Conservation (phyloP, 2,797 vertebrate genomes). For the Sebastes hopkinsi region DNA sequence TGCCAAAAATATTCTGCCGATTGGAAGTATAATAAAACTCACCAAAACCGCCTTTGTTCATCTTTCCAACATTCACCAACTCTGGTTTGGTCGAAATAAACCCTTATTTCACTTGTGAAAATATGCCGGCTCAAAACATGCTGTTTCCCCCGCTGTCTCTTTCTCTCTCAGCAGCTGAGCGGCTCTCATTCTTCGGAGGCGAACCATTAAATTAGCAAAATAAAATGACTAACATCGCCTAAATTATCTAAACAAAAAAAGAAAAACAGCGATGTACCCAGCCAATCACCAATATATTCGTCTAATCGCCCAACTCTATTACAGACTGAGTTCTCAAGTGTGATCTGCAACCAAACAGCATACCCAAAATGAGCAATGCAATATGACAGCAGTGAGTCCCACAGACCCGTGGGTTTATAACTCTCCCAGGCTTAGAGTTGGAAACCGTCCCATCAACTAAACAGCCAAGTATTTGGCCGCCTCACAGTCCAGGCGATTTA, state of each 20-base stretch:
- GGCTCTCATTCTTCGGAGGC: not conserved
- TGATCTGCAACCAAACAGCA: not conserved
- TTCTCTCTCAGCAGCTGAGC: not conserved
- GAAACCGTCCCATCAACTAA: constrained; percentile 46
- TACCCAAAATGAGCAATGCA: constrained; percentile 16
- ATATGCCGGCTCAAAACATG: not conserved
- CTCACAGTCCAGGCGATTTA: constrained; percentile 62
- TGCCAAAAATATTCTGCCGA: not conserved
- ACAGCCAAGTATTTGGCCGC: constrained; percentile 60
- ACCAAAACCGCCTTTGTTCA: not conserved
- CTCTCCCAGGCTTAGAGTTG: constrained; percentile 49
- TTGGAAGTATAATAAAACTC: too few species aligned
- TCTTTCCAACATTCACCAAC: not conserved
- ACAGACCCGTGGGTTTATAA: constrained; percentile 35
- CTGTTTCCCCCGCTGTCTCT: not conserved
- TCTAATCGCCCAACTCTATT: not conserved
- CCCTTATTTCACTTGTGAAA: not conserved
- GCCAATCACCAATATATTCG: not conserved
- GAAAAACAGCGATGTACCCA: not conserved
- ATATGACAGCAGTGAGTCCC: constrained; percentile 52
- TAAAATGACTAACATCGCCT: not conserved
- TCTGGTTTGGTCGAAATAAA: not conserved
- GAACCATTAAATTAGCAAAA: not conserved
- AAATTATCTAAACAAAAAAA: not conserved
- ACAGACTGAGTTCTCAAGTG: not conserved